Evolutionary conservation across 2,888 invertebrate species (phyloP).

Genomic region (Reticulitermes lucifugus): DNA sequence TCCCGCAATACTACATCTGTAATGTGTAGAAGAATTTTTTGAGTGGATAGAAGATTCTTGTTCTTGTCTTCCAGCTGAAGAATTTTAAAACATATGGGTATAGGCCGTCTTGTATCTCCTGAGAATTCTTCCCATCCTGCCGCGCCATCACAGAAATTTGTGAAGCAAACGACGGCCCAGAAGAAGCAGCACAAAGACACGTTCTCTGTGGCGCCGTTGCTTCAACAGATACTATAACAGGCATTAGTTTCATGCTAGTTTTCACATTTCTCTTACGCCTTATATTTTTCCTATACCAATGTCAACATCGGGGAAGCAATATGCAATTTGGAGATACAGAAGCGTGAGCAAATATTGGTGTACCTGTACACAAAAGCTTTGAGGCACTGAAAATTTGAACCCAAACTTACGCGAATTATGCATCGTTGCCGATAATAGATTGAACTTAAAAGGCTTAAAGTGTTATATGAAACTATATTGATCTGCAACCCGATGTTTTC

Average conservation of each 20-base stretch:
- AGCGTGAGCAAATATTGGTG: background rate
- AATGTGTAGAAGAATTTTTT: too few relatives aligned
- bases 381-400: too few relatives aligned
- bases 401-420: too few relatives aligned
- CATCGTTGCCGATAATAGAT: too few relatives aligned
- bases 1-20: too few relatives aligned
- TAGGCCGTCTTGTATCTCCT: background rate
- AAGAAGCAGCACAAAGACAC: background rate
- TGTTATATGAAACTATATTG: too few relatives aligned
- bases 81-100: background rate
- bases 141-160: background rate
- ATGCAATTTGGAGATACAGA: background rate
- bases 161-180: background rate
- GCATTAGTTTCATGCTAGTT: background rate
- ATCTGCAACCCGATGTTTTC: too few relatives aligned
- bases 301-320: background rate
- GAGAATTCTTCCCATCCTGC: background rate
- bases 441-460: too few relatives aligned
- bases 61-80: background rate
- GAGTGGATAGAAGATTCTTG: background rate
- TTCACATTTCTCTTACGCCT: background rate
- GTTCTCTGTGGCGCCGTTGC: background rate
- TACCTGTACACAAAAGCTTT: too few relatives aligned
- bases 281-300: background rate
- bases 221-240: background rate